Conservation (phyloP, 2,888 invertebrate species). For the Ormia ochracea region DNA sequence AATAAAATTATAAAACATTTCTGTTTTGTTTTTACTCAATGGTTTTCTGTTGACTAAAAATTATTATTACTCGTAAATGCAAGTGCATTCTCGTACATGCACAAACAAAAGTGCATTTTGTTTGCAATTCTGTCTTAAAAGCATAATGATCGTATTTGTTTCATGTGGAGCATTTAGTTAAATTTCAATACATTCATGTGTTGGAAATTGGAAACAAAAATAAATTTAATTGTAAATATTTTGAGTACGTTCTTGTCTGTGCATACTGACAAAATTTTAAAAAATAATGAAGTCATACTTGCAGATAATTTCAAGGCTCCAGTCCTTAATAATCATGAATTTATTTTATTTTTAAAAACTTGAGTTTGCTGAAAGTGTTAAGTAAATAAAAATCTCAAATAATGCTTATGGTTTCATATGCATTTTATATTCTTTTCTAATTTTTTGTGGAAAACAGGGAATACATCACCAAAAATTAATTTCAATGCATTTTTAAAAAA, state of each 20-base stretch:
- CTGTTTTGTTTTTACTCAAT: background rate
- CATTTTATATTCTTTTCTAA: no score
- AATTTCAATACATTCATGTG: slow-evolving; percentile 10
- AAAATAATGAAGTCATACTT: background rate
- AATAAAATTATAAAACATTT: background rate
- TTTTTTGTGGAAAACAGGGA: no score
- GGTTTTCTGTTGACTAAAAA: background rate
- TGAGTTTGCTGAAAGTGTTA: no score
- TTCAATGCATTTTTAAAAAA: no score
- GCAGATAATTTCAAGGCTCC: slow-evolving; percentile 22
- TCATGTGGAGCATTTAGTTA: slow-evolving; percentile 16
- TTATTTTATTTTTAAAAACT: no score
- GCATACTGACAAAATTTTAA: background rate
- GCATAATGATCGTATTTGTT: slow-evolving; percentile 31
- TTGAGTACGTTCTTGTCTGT: background rate
- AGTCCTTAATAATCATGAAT: no score
- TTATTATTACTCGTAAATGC: no score
- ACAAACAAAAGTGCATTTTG: slow-evolving; percentile 12
- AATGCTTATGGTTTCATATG: no score
- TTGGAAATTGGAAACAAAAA: background rate
- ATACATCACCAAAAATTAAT: no score
- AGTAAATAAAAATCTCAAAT: no score
- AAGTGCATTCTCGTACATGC: no score
- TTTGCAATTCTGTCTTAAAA: slow-evolving; percentile 4
- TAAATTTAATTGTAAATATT: slow-evolving; percentile 5